Base-by-base conservation (phyloP, 2,888 invertebrate genomes). In the Pimpla rufipes region DNA sequence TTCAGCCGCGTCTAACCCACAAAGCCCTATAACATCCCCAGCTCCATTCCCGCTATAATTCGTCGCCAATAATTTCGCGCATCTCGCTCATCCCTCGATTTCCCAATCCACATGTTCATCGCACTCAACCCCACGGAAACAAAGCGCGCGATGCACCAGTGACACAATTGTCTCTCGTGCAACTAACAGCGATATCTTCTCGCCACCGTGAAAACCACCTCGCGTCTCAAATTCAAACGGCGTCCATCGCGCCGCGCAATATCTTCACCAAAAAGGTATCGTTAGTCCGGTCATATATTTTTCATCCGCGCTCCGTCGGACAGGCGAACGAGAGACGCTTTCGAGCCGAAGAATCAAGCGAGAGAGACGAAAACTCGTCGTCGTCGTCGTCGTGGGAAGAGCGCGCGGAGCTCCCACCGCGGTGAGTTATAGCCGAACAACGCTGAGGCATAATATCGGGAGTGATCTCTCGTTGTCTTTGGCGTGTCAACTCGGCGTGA, bases 391-490 rank as follows among this genome's bases (percentile, higher is more conserved):
- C 74, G 79, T 74, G 74, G 74, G 79, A 79, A 74, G 73, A 57
- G 71, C 66, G 57, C 5, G 29, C 29, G 29, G 29, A 29, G 29
- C 66, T 66, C 76, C 67, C 67, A 57, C 55, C 23, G 11, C 42
- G 67, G 79, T 86, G 85, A 83, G 79, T 77, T 83, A 77, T 66
- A 71, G 59, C 23, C 83, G 85, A 84, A 85, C 87, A 73, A 84
- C 81, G 86, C 79, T 86, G 79, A 77, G 81, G 84, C 85, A 88
- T 70, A 81, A 80, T 90, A 90, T 89, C 88, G 85, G 85, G 85
- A 82, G 87, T 88, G 88, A 90, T 90, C 89, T 89, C 79, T 81
- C 86, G 85, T 89, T 90, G 89, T 89, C 90, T 89, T 88, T 52
- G 85, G 74, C 71, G 75, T 87, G 89, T 89, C 89, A 88, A 83